These are phyloP conservation scores for Pseudoips prasinana DNA, from an alignment of 2,888 invertebrate genomes.

Conservation along the genomic window DNA sequence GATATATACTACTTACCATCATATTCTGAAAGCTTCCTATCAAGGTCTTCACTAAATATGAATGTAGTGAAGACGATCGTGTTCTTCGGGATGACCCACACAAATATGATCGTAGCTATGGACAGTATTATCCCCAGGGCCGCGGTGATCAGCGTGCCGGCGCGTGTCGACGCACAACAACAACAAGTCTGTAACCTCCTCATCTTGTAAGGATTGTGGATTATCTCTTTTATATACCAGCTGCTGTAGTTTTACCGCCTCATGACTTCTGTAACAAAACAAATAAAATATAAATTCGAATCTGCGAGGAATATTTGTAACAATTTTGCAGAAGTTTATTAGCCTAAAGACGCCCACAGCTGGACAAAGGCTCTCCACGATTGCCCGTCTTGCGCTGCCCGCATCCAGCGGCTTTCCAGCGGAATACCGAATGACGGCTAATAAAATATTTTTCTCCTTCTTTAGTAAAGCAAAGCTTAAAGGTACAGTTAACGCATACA, in stretches of 20 bases:
- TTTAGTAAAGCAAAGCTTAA: no score
- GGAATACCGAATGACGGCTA: no score
- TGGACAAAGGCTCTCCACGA: no score
- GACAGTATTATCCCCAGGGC: constrained; percentile 88
- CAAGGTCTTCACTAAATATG: constrained; percentile 84
- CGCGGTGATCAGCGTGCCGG: constrained; percentile 88
- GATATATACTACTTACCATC: constrained; percentile 78
- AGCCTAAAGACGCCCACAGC: no score
- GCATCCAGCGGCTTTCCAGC: no score
- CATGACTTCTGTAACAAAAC: constrained; percentile 46
- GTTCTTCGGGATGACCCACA: constrained; percentile 81
- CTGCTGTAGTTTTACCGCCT: constrained; percentile 32
- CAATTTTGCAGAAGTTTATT: no score
- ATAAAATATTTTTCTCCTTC: no score
- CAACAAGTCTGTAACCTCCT: constrained; percentile 85
- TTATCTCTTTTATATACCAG: constrained; percentile 5
- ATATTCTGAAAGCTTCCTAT: constrained; percentile 81
- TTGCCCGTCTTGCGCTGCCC: no score
- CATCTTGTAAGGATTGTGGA: constrained; percentile 43
- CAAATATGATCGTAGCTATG: constrained; percentile 85
- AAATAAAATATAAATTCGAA: no score
- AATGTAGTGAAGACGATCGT: constrained; percentile 89
- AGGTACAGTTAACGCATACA: no score
- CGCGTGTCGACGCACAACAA: constrained; percentile 86
- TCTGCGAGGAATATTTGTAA: no score